phyloP scores from a whole-genome alignment of 2,888 invertebrate genomes.

The Athalia cordata region DNA sequence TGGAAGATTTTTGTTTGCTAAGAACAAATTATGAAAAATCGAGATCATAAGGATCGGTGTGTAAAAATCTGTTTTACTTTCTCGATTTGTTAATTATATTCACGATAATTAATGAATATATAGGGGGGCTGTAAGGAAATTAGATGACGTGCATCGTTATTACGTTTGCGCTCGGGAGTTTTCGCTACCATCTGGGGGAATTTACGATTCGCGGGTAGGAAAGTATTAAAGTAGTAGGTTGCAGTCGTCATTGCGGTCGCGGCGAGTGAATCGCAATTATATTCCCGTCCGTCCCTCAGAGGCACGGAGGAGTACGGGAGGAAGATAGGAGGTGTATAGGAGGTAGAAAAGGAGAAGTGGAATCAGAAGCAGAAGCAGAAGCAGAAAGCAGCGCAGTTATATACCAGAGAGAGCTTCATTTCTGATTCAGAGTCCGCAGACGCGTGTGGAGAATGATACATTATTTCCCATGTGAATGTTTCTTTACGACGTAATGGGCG shows the following conservation, averaged over 20 bases:
- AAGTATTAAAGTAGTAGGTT: neutral
- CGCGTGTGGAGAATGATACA: constrained; percentile 72
- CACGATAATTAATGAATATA: too few species aligned
- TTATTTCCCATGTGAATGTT: constrained; percentile 72
- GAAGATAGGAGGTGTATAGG: too few species aligned
- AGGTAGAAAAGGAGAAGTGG: too few species aligned
- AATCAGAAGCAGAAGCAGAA: neutral
- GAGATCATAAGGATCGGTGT: too few species aligned
- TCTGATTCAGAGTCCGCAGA: constrained; percentile 58
- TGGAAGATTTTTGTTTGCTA: too few species aligned
- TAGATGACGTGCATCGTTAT: neutral
- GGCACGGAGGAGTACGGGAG: too few species aligned
- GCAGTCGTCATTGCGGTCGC: neutral
- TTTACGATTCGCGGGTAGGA: constrained; percentile 1
- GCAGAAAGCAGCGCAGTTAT: neutral
- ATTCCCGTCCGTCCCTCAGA: neutral
- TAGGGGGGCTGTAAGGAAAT: neutral
- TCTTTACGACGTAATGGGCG: constrained; percentile 72
- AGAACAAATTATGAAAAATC: too few species aligned
- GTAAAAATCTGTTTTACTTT: too few species aligned
- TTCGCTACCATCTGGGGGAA: neutral
- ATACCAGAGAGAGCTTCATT: constrained; percentile 19
- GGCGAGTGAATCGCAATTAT: constrained; percentile 7
- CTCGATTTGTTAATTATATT: too few species aligned
- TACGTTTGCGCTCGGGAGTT: too few species aligned